A percentile compares a stretch with the other conserved stretches of the same genome.
These are phyloP conservation scores for Petrolisthes manimaculis DNA, from an alignment of 2,888 invertebrate species.

Conservation along the genomic window DNA sequence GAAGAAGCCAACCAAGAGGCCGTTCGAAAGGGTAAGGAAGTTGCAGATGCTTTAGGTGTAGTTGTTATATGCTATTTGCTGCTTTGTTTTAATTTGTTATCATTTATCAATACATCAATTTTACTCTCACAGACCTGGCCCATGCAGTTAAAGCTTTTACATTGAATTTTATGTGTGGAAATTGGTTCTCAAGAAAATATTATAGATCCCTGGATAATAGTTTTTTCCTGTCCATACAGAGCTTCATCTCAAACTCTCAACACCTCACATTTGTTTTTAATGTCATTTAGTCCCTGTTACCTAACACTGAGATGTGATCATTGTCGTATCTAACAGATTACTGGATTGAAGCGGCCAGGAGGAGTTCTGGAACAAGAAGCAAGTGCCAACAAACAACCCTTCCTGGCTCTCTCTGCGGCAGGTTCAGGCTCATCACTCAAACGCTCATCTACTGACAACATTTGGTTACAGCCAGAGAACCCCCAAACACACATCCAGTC, in stretches of 20 bases:
- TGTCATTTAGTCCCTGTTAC: too few species aligned
- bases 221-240: too few species aligned
- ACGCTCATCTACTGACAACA: constrained; percentile 22
- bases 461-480: constrained; percentile 33
- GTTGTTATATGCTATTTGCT: background rate
- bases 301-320: too few species aligned
- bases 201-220: too few species aligned
- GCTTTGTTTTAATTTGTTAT: too few species aligned
- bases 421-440: constrained; percentile 38
- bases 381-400: constrained; percentile 39
- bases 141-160: too few species aligned
- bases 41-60: background rate
- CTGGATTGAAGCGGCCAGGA: constrained; percentile 35
- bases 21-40: constrained; percentile 32
- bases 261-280: too few species aligned
- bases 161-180: too few species aligned
- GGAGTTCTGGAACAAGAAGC: constrained; percentile 35
- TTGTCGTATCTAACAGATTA: constrained; percentile 9
- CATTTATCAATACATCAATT: too few species aligned
- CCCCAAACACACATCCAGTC: constrained; percentile 16
- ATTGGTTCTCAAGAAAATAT: too few species aligned
- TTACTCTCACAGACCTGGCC: too few species aligned
- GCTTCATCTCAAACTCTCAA: too few species aligned
- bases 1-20: constrained; percentile 49
- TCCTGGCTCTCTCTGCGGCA: constrained; percentile 42